Evolutionary conservation across 2,888 invertebrate genomes (phyloP).

Genomic region (Periphyllus acericola): DNA sequence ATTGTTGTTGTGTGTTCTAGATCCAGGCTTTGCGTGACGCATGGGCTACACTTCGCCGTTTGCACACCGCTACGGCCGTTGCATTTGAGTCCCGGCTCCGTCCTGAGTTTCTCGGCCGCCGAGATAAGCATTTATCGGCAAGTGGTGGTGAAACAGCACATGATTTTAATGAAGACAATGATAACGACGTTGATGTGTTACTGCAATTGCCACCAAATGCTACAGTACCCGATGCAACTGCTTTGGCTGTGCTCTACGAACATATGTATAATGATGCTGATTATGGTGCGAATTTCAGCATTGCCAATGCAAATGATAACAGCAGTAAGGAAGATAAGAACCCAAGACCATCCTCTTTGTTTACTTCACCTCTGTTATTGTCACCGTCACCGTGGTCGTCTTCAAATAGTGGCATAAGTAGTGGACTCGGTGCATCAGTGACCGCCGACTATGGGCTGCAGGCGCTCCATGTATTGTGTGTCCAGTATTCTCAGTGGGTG

Average conservation of each 20-base stretch:
- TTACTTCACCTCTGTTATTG: conserved; percentile 6
- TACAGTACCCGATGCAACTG: conserved; percentile 32
- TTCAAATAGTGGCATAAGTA: background rate
- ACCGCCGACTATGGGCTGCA: background rate
- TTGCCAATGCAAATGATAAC: background rate
- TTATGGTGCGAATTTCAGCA: too few relatives aligned
- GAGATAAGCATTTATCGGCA: background rate
- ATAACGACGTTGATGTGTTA: background rate
- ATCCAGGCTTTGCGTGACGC: conserved; percentile 14
- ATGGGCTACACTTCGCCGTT: conserved; percentile 29
- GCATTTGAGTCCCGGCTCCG: conserved; percentile 34
- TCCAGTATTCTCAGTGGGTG: conserved; percentile 22
- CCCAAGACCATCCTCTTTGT: background rate
- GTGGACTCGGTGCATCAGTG: background rate
- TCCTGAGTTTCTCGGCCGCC: conserved; percentile 21
- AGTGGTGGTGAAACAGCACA: background rate
- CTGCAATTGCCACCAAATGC: conserved; percentile 42
- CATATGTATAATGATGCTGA: background rate
- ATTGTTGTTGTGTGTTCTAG: background rate
- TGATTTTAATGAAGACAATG: background rate
- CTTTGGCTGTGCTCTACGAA: conserved; percentile 39
- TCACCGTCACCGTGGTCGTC: background rate
- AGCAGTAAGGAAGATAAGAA: background rate
- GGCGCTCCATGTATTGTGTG: background rate
- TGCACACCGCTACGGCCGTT: conserved; percentile 19